Conservation (phyloP, 2,888 invertebrate species). For the Rhagonycha lutea region DNA sequence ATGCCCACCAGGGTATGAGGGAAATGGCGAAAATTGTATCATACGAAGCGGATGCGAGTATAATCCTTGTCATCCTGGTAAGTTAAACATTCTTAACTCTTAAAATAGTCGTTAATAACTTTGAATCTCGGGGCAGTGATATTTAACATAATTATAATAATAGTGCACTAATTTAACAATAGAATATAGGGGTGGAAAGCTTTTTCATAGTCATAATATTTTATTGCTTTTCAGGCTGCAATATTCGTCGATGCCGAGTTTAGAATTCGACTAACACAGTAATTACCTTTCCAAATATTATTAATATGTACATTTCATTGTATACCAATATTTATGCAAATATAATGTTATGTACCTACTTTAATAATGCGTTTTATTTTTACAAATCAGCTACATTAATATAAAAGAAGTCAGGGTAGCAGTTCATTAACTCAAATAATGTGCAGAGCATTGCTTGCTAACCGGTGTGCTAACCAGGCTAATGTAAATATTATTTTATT, state of each 20-base stretch:
- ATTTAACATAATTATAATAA: no score
- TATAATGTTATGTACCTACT: background rate
- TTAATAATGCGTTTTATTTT: background rate
- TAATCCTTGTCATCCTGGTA: conserved; percentile 76
- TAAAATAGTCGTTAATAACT: no score
- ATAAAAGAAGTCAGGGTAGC: background rate
- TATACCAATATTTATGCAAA: background rate
- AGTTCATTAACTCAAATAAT: background rate
- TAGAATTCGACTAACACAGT: background rate
- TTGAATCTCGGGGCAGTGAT: no score
- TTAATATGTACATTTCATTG: background rate
- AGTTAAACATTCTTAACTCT: conserved; percentile 22
- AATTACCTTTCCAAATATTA: background rate
- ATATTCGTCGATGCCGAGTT: background rate
- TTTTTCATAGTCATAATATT: background rate
- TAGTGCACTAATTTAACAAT: no score
- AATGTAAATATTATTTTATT: background rate
- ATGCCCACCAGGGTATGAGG: conserved; percentile 75
- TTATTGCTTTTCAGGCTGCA: background rate
- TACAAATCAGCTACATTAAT: background rate
- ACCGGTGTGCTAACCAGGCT: background rate
- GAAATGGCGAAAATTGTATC: conserved; percentile 74
- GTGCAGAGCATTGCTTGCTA: background rate
- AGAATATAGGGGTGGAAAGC: background rate
- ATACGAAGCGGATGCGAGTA: conserved; percentile 66